Evolutionary conservation across 2,888 invertebrate species (phyloP).

Genomic region (Cerceris ruficornis): DNA sequence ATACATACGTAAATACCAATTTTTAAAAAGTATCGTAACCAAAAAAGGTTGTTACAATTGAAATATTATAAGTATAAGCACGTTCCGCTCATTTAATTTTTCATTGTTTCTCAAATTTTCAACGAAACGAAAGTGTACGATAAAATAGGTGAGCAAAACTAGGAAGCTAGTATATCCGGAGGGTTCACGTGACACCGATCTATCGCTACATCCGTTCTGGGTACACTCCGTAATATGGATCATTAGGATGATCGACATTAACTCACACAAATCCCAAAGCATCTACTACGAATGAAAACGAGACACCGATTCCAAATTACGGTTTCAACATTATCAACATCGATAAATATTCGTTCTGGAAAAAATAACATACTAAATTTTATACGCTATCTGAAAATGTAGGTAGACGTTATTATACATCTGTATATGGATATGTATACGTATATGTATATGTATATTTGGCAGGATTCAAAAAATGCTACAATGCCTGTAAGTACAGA

Average conservation of each 20-base stretch:
- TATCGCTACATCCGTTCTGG: constrained; percentile 79
- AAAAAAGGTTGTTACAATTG: too few relatives aligned
- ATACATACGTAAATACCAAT: too few relatives aligned
- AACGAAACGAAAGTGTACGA: constrained; percentile 66
- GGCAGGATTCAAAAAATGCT: too few relatives aligned
- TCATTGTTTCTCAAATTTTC: constrained; percentile 51
- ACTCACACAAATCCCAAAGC: constrained; percentile 51
- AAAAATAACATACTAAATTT: background rate
- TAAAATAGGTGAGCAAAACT: constrained; percentile 79
- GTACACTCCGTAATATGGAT: constrained; percentile 68
- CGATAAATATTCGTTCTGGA: background rate
- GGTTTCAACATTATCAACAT: background rate
- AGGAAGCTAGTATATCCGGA: constrained; percentile 81
- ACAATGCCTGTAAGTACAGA: background rate
- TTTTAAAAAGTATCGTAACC: too few relatives aligned
- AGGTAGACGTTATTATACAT: too few relatives aligned
- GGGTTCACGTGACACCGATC: constrained; percentile 81
- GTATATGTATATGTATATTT: too few relatives aligned
- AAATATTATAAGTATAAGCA: background rate
- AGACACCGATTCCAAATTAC: background rate
- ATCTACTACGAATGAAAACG: constrained; percentile 26
- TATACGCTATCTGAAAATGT: too few relatives aligned
- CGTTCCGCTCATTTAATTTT: background rate
- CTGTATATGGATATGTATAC: too few relatives aligned
- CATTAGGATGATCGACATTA: constrained; percentile 61